Percentiles rank a stretch among this genome's conserved stretches.
Evolutionary conservation across 2,888 invertebrate genomes (phyloP).

Genomic region (Empis livida): DNA sequence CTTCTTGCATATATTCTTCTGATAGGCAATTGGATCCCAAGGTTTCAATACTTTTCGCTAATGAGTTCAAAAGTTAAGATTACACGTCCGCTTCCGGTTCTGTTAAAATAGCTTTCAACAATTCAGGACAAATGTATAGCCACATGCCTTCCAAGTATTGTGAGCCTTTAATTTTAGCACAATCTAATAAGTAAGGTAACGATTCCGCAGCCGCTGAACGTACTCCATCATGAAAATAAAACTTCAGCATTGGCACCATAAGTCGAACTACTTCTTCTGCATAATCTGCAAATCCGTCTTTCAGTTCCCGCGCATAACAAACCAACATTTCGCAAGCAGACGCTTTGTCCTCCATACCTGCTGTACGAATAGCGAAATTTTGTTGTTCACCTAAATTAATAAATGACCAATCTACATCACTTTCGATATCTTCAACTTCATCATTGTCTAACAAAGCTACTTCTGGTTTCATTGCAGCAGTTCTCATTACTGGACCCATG

Average conservation of each 20-base stretch:
- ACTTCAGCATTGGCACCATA: slow-evolving; percentile 75
- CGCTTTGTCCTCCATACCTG: slow-evolving; percentile 82
- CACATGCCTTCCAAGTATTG: slow-evolving; percentile 55
- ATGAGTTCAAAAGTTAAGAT: slow-evolving; percentile 58
- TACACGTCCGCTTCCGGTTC: slow-evolving; percentile 78
- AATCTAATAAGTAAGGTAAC: slow-evolving; percentile 70
- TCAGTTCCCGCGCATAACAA: slow-evolving; percentile 80
- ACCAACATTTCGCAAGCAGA: slow-evolving; percentile 90
- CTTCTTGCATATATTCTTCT: slow-evolving; percentile 55
- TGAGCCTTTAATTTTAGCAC: slow-evolving; percentile 65
- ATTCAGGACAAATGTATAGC: slow-evolving; percentile 69
- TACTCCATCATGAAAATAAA: slow-evolving; percentile 81
- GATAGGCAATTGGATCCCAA: slow-evolving; percentile 64
- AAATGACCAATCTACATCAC: slow-evolving; percentile 81
- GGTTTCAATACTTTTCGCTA: slow-evolving; percentile 79
- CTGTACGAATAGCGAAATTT: slow-evolving; percentile 81
- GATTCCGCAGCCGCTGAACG: slow-evolving; percentile 79
- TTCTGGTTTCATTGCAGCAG: slow-evolving; percentile 81
- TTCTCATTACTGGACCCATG: slow-evolving; percentile 79
- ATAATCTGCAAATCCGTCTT: slow-evolving; percentile 50
- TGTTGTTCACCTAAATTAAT: slow-evolving; percentile 82
- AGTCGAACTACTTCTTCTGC: slow-evolving; percentile 65
- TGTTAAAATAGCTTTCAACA: slow-evolving; percentile 72
- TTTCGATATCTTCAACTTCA: slow-evolving; percentile 64
- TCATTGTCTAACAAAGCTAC: slow-evolving; percentile 75